Evolutionary conservation across 2,888 invertebrate species (phyloP).

Genomic region (Nycteola revayana): DNA sequence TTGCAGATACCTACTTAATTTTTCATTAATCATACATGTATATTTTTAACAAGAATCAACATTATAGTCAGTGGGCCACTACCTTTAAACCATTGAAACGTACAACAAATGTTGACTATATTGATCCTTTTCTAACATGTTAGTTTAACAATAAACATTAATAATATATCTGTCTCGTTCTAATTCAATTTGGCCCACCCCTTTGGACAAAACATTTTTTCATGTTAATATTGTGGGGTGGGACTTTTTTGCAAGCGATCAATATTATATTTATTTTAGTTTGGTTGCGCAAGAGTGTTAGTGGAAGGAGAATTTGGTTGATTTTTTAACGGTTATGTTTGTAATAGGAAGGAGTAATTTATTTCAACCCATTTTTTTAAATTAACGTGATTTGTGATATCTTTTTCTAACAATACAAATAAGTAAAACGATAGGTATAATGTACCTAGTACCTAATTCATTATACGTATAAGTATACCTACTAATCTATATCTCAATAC

Average conservation of each 20-base stretch:
- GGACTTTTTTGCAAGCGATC: constrained; percentile 32
- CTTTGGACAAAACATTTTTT: constrained; percentile 40
- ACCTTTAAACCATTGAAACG: constrained; percentile 19
- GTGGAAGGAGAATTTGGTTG: too few relatives aligned
- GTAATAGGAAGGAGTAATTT: too few relatives aligned
- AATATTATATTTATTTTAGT: constrained; percentile 10
- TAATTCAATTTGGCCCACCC: constrained; percentile 38
- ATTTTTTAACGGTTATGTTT: too few relatives aligned
- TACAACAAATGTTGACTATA: constrained; percentile 21
- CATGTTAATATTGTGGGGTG: constrained; percentile 23
- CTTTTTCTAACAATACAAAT: too few relatives aligned
- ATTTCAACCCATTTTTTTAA: too few relatives aligned
- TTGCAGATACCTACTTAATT: too few relatives aligned
- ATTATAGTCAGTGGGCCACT: constrained; percentile 8
- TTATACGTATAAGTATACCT: not conserved
- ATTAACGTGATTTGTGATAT: too few relatives aligned
- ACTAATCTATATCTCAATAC: not conserved
- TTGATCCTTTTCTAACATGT: constrained; percentile 34
- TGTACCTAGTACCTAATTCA: too few relatives aligned
- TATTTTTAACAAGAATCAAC: too few relatives aligned
- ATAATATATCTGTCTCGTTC: constrained; percentile 33
- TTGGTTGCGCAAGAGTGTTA: constrained; percentile 28
- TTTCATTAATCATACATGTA: too few relatives aligned
- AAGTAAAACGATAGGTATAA: too few relatives aligned
- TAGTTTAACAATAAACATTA: constrained; percentile 22